A percentile compares a stretch with the other conserved stretches of the same genome.
Conservation (phyloP, 2,113 vertebrate genomes). For the Pelusios castaneus region DNA sequence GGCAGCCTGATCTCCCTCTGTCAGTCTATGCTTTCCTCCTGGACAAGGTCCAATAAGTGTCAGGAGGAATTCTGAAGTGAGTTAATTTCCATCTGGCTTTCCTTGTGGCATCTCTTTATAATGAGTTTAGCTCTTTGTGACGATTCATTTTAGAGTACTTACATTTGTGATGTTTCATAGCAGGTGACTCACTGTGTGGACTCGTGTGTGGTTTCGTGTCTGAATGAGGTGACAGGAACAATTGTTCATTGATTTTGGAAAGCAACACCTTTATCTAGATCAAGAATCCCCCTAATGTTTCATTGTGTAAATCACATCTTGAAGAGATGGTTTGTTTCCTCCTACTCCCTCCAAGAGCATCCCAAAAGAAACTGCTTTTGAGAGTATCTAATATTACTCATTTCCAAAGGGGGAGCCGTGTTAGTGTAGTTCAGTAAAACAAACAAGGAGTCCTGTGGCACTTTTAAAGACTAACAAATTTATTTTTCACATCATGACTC, state of each 20-base stretch:
- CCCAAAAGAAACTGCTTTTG: not conserved
- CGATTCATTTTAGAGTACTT: not conserved
- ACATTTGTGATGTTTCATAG: not conserved
- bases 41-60: not conserved
- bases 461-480: too few species aligned
- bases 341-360: not conserved
- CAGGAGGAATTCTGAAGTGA: not conserved
- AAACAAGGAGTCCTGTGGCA: too few species aligned
- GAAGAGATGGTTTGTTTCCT: not conserved
- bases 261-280: not conserved
- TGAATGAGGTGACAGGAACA: not conserved
- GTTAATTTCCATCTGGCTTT: not conserved
- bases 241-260: not conserved
- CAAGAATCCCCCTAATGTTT: not conserved
- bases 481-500: too few species aligned
- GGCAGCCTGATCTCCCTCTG: not conserved
- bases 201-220: rapidly evolving
- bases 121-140: not conserved
- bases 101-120: not conserved
- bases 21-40: rapidly evolving
- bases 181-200: not conserved
- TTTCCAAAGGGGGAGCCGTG: not conserved
- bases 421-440: too few species aligned
- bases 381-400: not conserved
- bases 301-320: not conserved